Conservation (phyloP, 23 tunicate genomes). For the Aplidium turbinatum region DNA sequence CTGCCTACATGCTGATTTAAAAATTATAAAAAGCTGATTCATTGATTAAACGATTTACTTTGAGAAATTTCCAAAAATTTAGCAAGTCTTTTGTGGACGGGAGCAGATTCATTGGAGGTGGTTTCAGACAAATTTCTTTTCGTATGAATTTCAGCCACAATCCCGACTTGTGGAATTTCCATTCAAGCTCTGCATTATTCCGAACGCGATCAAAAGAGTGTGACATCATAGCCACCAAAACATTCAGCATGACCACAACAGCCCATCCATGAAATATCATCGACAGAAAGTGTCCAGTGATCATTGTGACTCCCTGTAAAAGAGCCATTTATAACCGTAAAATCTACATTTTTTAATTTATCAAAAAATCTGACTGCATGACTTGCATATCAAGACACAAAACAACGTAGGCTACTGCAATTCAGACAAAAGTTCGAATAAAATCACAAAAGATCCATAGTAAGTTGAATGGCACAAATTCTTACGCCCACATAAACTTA, state of each 20-base stretch:
- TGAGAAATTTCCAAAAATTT: constrained; percentile 30
- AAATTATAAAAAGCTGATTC: not conserved
- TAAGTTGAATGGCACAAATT: no score
- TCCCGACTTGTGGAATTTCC: constrained; percentile 61
- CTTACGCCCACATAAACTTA: no score
- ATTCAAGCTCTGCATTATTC: constrained; percentile 68
- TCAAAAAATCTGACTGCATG: not conserved
- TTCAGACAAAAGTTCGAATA: no score
- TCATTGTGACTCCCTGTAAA: constrained; percentile 35
- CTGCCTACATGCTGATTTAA: not conserved
- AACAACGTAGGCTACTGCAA: no score
- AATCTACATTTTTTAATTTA: not conserved
- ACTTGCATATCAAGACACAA: no score
- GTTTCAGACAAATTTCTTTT: constrained; percentile 45
- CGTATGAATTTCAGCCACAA: constrained; percentile 69
- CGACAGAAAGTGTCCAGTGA: constrained; percentile 39
- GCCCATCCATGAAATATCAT: constrained; percentile 72
- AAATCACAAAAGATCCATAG: no score
- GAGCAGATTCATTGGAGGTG: constrained; percentile 68
- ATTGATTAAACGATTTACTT: constrained; percentile 16
- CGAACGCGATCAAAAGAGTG: constrained; percentile 79
- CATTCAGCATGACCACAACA: constrained; percentile 73
- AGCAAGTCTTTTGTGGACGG: constrained; percentile 43
- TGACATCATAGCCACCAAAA: constrained; percentile 75
- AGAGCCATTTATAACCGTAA: constrained; percentile 7